A percentile compares a stretch with the other conserved stretches of the same genome.
Evolutionary conservation across 2,113 vertebrate species (phyloP).

Genomic region (Axis porcinus): DNA sequence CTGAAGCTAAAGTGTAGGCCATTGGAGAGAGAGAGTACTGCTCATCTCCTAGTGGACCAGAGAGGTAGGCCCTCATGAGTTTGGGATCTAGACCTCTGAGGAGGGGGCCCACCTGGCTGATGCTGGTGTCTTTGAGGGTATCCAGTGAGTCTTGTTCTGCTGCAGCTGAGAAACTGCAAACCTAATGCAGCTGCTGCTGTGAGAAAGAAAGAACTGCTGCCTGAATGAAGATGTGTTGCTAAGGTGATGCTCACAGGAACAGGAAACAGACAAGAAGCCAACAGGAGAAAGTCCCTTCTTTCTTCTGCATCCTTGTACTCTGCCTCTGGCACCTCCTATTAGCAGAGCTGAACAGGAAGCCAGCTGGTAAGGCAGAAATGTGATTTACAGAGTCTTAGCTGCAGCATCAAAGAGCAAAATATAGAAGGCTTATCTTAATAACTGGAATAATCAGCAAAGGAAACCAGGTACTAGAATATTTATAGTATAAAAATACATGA

Average conservation of each 20-base stretch:
- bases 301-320: neutral
- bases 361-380: neutral
- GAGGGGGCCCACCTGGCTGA: neutral
- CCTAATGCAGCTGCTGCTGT: neutral
- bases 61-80: neutral
- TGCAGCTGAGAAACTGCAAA: neutral
- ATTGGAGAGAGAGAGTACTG: neutral
- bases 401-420: neutral
- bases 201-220: neutral
- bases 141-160: neutral
- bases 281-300: neutral
- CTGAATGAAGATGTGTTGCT: neutral
- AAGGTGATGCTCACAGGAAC: neutral
- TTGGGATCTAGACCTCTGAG: neutral
- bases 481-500: constrained; percentile 92
- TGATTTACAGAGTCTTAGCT: neutral
- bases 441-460: constrained; percentile 82
- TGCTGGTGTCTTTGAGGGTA: neutral
- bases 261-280: neutral
- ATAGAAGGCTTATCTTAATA: neutral
- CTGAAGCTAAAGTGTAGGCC: neutral
- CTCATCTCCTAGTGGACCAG: neutral
- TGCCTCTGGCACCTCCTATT: neutral
- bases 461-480: constrained; percentile 90
- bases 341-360: neutral